Conservation (phyloP, 2,113 vertebrate species). For the Vidua macroura region DNA sequence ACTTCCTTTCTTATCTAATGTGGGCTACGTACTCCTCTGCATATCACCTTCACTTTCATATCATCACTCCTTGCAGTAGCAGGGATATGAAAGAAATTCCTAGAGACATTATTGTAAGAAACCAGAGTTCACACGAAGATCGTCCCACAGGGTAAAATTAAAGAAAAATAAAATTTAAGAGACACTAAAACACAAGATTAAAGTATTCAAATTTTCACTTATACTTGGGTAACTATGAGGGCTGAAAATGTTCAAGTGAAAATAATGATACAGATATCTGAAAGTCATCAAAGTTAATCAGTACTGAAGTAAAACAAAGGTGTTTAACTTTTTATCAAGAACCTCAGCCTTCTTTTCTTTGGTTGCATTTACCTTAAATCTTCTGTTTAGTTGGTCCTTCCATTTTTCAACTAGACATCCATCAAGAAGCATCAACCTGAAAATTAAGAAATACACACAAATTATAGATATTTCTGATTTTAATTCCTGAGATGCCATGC, state of each 20-base stretch:
- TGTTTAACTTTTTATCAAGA: background rate
- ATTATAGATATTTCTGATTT: background rate
- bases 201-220: background rate
- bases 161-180: background rate
- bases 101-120: background rate
- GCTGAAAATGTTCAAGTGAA: background rate
- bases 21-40: background rate
- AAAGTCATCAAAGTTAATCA: background rate
- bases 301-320: background rate
- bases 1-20: background rate
- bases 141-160: background rate
- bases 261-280: background rate
- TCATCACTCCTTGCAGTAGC: background rate
- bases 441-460: background rate
- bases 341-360: background rate
- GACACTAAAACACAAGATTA: background rate
- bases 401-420: slow-evolving; percentile 83
- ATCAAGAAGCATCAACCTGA: slow-evolving; percentile 83
- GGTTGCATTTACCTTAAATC: slow-evolving; percentile 74
- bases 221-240: background rate
- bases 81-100: background rate
- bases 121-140: background rate
- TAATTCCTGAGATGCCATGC: background rate
- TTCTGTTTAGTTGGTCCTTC: slow-evolving; percentile 79
- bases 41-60: background rate